Evolutionary conservation across 2,113 vertebrate genomes (phyloP).

Genomic region (Alethe diademata): DNA sequence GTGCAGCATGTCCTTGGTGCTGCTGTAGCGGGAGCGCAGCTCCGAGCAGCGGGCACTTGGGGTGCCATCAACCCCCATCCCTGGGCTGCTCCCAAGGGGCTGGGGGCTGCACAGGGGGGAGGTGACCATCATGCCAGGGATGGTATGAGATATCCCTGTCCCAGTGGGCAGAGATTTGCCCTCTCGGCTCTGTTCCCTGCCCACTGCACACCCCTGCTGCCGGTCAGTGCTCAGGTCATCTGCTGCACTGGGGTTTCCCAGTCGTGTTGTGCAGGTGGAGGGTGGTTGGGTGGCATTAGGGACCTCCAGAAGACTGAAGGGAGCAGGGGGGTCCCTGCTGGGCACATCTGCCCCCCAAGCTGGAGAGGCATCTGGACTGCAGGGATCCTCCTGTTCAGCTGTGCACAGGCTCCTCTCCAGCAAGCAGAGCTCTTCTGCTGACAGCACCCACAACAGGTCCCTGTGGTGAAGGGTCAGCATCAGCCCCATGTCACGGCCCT

Average conservation of each 20-base stretch:
- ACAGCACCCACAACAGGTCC: slow-evolving; percentile 69
- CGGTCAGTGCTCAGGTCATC: fast-evolving
- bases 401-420: slow-evolving; percentile 73
- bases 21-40: slow-evolving; percentile 66
- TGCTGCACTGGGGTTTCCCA: fast-evolving
- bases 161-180: background rate
- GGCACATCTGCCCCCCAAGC: background rate
- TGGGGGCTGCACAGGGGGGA: background rate
- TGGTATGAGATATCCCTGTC: background rate
- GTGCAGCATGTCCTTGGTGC: slow-evolving; percentile 73
- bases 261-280: fast-evolving
- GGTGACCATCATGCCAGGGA: background rate
- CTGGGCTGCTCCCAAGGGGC: background rate
- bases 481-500: fast-evolving
- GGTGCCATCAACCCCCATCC: fast-evolving
- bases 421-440: slow-evolving; percentile 61
- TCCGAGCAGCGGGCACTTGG: background rate
- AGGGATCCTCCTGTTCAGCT: slow-evolving; percentile 33
- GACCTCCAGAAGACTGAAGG: background rate
- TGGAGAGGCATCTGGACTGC: fast-evolving
- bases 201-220: fast-evolving
- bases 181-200: background rate
- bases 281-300: fast-evolving
- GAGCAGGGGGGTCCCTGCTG: background rate
- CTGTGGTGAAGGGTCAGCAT: background rate